Evolutionary conservation across 2,113 vertebrate genomes (phyloP).

Genomic region (Procavia capensis): DNA sequence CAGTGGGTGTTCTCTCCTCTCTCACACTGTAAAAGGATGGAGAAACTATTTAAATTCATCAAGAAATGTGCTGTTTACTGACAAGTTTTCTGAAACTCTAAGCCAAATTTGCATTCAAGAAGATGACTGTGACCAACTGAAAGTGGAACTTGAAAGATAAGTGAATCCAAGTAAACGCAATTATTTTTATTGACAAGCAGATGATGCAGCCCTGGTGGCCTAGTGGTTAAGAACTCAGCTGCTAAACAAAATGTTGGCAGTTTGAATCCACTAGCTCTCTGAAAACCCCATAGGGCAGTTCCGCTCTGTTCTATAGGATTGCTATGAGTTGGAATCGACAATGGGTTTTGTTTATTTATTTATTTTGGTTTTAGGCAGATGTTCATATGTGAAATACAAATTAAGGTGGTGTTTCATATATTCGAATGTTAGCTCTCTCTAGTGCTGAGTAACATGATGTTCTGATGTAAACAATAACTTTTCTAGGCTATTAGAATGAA

Average conservation of each 20-base stretch:
- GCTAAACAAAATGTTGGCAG: no score
- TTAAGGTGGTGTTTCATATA: neutral
- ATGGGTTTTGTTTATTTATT: no score
- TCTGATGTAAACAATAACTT: neutral
- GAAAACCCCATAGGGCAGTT: no score
- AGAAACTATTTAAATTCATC: neutral
- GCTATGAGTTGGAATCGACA: no score
- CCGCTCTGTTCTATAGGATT: no score
- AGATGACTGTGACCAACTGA: neutral
- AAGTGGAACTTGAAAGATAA: neutral
- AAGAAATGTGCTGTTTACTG: neutral
- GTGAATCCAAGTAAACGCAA: neutral
- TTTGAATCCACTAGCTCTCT: no score
- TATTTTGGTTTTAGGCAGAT: neutral
- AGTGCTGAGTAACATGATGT: neutral
- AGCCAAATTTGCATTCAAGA: neutral
- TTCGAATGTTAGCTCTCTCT: neutral
- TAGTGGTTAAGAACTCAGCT: no score
- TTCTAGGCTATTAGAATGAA: neutral
- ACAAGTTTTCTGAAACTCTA: neutral
- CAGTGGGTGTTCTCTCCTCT: neutral
- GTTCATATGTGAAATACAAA: neutral
- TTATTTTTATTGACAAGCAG: conserved; percentile 14
- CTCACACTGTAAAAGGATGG: neutral
- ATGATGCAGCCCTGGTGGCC: neutral